A percentile compares a stretch with the other conserved stretches of the same genome.
phyloP scores from a whole-genome alignment of 2,888 invertebrate species.

The Tuta absoluta region DNA sequence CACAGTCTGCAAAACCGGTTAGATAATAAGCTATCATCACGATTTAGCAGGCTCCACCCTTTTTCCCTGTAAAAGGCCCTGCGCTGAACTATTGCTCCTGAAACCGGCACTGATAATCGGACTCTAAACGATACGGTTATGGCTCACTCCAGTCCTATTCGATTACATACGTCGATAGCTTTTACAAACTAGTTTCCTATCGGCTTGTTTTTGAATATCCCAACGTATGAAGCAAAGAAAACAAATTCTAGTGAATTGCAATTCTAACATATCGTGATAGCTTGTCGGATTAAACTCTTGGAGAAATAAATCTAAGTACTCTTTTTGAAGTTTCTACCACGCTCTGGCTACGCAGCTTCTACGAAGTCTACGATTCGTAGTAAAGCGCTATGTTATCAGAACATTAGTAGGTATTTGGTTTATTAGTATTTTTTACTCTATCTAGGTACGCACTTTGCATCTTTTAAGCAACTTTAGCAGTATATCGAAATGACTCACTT shows the following conservation, averaged over 20 bases:
- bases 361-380: too few species aligned
- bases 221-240: background rate
- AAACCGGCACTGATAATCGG: slow-evolving; percentile 37
- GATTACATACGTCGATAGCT: slow-evolving; percentile 54
- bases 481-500: too few species aligned
- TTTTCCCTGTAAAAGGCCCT: background rate
- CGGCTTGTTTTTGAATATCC: slow-evolving; percentile 1
- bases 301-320: too few species aligned
- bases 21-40: too few species aligned
- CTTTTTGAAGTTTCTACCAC: too few species aligned
- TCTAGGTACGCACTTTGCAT: too few species aligned
- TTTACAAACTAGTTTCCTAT: background rate
- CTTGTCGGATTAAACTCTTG: background rate
- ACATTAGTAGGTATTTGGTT: too few species aligned
- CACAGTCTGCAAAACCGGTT: too few species aligned
- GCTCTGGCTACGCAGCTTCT: too few species aligned
- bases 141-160: slow-evolving; percentile 54
- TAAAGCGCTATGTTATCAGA: background rate
- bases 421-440: too few species aligned
- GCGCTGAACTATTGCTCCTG: background rate
- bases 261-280: background rate
- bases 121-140: slow-evolving; percentile 58
- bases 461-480: too few species aligned
- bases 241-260: background rate
- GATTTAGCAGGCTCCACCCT: too few species aligned